These are phyloP conservation scores for Drosophila peninsularis DNA, from an alignment of 2,888 invertebrate species.

Conservation along the genomic window DNA sequence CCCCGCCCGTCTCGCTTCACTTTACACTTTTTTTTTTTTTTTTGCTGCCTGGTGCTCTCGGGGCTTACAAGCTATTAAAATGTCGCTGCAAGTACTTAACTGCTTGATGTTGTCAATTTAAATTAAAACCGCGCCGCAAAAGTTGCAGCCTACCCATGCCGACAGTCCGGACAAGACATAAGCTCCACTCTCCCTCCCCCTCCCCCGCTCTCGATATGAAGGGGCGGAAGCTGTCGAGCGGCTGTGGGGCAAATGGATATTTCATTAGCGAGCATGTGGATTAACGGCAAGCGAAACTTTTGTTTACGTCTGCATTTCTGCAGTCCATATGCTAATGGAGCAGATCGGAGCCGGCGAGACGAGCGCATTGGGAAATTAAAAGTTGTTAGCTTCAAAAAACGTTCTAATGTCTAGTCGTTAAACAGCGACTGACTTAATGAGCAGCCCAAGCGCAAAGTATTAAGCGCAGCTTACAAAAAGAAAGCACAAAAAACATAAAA, in stretches of 20 bases:
- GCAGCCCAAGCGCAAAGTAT: background rate
- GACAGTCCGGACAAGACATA: constrained; percentile 45
- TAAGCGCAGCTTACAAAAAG: background rate
- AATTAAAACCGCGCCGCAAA: constrained; percentile 79
- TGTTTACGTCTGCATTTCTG: constrained; percentile 65
- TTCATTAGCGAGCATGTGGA: constrained; percentile 68
- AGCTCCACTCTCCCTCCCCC: constrained; percentile 31
- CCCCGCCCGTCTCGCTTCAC: background rate
- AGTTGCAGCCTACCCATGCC: constrained; percentile 54
- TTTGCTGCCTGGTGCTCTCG: constrained; percentile 61
- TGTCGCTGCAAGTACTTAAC: constrained; percentile 82
- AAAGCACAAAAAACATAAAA: background rate
- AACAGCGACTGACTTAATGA: constrained; percentile 28
- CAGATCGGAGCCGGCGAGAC: constrained; percentile 20
- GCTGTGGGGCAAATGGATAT: constrained; percentile 68
- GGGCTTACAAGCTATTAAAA: constrained; percentile 82
- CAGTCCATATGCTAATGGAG: constrained; percentile 64
- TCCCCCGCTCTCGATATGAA: background rate
- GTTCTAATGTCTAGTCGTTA: constrained; percentile 38
- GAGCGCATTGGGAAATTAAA: constrained; percentile 73
- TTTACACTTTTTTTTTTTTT: constrained; percentile 13
- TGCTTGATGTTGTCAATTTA: constrained; percentile 82
- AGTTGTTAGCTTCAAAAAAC: constrained; percentile 31
- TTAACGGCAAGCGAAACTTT: constrained; percentile 55
- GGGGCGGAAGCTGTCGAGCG: constrained; percentile 15